Base-by-base conservation (phyloP, 2,888 invertebrate species). In the Buathra laborator region DNA sequence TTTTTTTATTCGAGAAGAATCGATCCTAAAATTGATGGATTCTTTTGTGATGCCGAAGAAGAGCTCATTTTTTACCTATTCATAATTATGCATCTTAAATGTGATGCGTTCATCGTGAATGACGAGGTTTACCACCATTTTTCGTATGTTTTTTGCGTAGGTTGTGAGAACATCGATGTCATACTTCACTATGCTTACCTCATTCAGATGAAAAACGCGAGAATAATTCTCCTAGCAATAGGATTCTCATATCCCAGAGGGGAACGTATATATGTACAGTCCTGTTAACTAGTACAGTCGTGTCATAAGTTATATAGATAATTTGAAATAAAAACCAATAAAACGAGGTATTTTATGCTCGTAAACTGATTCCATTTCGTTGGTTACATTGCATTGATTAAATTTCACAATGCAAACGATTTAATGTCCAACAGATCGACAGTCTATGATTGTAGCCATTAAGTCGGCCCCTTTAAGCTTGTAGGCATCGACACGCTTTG, bases 141-240 rank as follows among this genome's bases (percentile, higher is more conserved):
- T 9, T 10, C 37, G 32, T 59, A 56, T 51, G 5, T 2, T 43
- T 1, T 76, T 68, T 81, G 0, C 37, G 24, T 81, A 91, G 91
- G 88, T 91, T n/a, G 75, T 88, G 37, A 87, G 88, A 46, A 88
- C 90, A 0, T 90, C 91, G 3, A 88, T 91, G 78, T 91, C 91
- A 32, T 91, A 90, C 80, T 89, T 89, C 74, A 91, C 90, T 44
- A 16, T 89, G 86, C 74, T 91, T 87, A 32, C 71, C 86, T 62
- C 88, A 87, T 59, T 89, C 82, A 86, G 68, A 81, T 83, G 80
- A 84, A 70, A 5, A n/a, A 19, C 3, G 7, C 46, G 14, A 10
- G 12, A 32, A n/a, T 2, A 29, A 43, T 72, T 10, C 16, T 43
- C 12, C 6, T 32, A 44, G 46, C 62, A 29, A 62, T 14, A 56